Base-by-base conservation (phyloP, 2,113 vertebrate species). In the Microcebus lehilahytsara region DNA sequence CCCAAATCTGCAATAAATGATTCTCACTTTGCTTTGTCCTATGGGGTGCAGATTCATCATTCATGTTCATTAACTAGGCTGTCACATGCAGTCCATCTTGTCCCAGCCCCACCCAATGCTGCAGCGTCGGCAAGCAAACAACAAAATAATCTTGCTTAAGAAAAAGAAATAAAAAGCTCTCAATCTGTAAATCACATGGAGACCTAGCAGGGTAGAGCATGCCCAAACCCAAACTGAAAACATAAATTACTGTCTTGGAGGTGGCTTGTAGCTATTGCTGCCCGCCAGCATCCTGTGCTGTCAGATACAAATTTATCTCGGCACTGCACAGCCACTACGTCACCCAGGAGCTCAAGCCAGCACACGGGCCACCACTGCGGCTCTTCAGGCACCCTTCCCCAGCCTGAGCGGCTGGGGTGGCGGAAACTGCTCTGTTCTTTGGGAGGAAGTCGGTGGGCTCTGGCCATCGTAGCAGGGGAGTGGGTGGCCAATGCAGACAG, bases 221-320 rank as follows among this genome's bases (percentile, higher is more conserved):
- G 72, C 14, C 10, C 62, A 46, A 60, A 46, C 34, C 32, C 20
- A 53, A 83, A 83, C 34, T 23, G 42, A 46, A 86, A 60, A 66
- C 19, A 77, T 93, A 72, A 84, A 93, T 95, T 56, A 93, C 32
- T 93, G 69, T 78, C 49, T 72, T 40, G 37, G 49, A 67, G 66
- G 40, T 53, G 19, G 37, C 72, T 27, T 30, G 5, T 77, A 77
- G 77, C 46, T 92, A n/a, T 86, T 89, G 27, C 32, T 53, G 83
- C 19, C 49, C 66, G 27, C 23, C 79, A 56, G 30, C 37, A 12
- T 46, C 80, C 56, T 14, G 23, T 34, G 25, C 81, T 95, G 51
- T 79, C 85, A 96, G 51, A 71, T 85, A 51, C 53, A 96, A 85
- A 85, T 93, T 94, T 74, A 30, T 83, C 27, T 79, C 17, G 42